These are phyloP conservation scores for Drosophila prosaltans DNA, from an alignment of 1,140 invertebrate genomes.

Conservation along the genomic window DNA sequence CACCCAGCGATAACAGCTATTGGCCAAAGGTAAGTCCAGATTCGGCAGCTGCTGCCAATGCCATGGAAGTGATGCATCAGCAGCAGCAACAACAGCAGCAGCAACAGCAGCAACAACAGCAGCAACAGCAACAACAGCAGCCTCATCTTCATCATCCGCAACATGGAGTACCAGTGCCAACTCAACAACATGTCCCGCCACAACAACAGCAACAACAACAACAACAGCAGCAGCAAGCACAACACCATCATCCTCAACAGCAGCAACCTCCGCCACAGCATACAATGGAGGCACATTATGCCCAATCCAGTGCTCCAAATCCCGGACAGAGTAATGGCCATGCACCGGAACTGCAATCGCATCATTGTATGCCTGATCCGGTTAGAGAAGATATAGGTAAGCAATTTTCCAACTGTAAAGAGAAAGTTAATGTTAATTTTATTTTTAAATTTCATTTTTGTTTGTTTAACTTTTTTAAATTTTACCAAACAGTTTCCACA, in stretches of 20 bases:
- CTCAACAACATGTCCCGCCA: conserved; percentile 68
- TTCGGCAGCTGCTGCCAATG: conserved; percentile 87
- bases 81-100: conserved; percentile 86
- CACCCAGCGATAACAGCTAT: conserved; percentile 88
- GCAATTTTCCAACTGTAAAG: conserved; percentile 6
- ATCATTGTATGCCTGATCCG: conserved; percentile 82
- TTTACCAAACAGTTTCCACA: conserved; percentile 61
- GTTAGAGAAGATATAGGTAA: conserved; percentile 84
- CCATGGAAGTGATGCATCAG: conserved; percentile 87
- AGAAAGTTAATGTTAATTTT: not conserved
- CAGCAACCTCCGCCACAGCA: conserved; percentile 84
- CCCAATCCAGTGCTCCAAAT: conserved; percentile 60
- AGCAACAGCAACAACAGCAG: conserved; percentile 58
- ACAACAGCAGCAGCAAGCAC: conserved; percentile 70
- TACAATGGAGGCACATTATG: conserved; percentile 70
- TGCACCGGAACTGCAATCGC: conserved; percentile 66
- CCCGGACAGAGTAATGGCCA: conserved; percentile 70
- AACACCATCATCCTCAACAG: conserved; percentile 85
- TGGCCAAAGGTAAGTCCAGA: conserved; percentile 92
- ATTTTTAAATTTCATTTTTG: not conserved
- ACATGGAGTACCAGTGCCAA: conserved; percentile 58
- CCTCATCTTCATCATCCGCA: conserved; percentile 68
- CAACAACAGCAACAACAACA: conserved; percentile 82
- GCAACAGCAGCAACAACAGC: conserved; percentile 68
- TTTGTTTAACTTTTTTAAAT: not conserved